A percentile compares a stretch with the other conserved stretches of the same genome.
phyloP scores from a whole-genome alignment of 2,888 invertebrate species.

The Xiphydria camelus region DNA sequence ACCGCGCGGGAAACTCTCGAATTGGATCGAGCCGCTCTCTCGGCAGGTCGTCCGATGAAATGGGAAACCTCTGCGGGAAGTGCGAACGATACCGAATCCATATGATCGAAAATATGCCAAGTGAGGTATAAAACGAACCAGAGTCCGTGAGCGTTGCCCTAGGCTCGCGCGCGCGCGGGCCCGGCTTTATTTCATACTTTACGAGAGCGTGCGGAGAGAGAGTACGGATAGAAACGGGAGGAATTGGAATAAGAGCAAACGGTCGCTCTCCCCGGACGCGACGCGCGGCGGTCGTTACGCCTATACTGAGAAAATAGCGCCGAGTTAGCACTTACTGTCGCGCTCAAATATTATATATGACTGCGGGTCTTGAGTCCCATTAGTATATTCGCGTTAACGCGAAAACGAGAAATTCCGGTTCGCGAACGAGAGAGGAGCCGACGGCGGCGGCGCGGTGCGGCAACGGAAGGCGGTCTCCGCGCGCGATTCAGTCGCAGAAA shows the following conservation, averaged over 20 bases:
- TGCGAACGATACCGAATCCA: constrained; percentile 10
- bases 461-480: too few relatives aligned
- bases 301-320: constrained; percentile 21
- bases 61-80: constrained; percentile 5
- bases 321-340: constrained; percentile 28
- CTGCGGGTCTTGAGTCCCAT: too few relatives aligned
- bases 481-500: too few relatives aligned
- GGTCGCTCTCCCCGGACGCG: neutral
- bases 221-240: neutral
- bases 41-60: constrained; percentile 1
- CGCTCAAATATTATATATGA: constrained; percentile 26
- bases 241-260: neutral
- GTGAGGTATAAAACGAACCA: constrained; percentile 14
- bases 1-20: constrained; percentile 4
- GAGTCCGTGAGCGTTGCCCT: neutral
- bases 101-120: constrained; percentile 16
- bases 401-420: too few relatives aligned
- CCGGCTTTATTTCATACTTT: neutral
- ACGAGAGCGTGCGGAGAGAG: constrained; percentile 1
- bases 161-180: too few relatives aligned
- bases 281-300: neutral
- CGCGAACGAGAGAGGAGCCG: too few relatives aligned
- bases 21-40: neutral
- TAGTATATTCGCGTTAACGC: too few relatives aligned
- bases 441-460: too few relatives aligned